Percentiles rank a stretch among this genome's conserved stretches.
phyloP scores from a whole-genome alignment of 2,888 invertebrate genomes.

The Cecidostiba fungosa region DNA sequence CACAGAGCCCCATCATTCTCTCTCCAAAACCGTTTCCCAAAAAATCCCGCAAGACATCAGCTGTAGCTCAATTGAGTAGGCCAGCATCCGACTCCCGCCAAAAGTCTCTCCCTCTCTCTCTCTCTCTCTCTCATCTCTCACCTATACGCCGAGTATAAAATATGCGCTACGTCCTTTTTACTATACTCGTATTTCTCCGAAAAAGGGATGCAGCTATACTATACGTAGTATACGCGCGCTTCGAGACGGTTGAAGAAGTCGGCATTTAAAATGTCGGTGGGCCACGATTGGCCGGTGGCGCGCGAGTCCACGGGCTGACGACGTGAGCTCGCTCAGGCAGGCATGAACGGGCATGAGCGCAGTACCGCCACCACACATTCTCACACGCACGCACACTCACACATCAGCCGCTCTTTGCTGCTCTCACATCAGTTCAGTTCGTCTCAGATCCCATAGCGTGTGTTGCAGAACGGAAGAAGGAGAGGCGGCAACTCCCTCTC shows the following conservation, averaged over 20 bases:
- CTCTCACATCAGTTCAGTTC: not conserved
- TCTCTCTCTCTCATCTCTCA: not conserved
- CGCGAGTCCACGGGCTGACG: not conserved
- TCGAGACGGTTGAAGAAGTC: not conserved
- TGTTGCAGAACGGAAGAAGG: not conserved
- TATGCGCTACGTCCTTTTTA: not conserved
- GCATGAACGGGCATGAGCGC: slow-evolving; percentile 40
- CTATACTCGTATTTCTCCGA: slow-evolving; percentile 23
- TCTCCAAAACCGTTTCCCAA: not conserved
- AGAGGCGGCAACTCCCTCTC: slow-evolving; percentile 7
- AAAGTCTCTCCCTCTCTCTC: not conserved
- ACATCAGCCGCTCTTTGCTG: not conserved
- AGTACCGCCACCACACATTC: not conserved
- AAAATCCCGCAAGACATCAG: slow-evolving; percentile 9
- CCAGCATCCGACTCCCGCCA: not conserved
- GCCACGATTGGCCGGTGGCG: not conserved
- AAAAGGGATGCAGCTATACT: slow-evolving; percentile 8
- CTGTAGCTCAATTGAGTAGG: not conserved
- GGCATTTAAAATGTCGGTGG: slow-evolving; percentile 16
- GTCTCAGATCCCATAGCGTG: not conserved
- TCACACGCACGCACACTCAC: not conserved
- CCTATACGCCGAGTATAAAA: slow-evolving; percentile 1
- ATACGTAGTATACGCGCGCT: not conserved
- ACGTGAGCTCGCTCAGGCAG: slow-evolving; percentile 5
- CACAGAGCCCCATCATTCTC: no score